Percentiles rank a stretch among this genome's conserved stretches.
These are phyloP conservation scores for Platorchestia sp. DNA, from an alignment of 1,140 invertebrate genomes.

Conservation along the genomic window DNA sequence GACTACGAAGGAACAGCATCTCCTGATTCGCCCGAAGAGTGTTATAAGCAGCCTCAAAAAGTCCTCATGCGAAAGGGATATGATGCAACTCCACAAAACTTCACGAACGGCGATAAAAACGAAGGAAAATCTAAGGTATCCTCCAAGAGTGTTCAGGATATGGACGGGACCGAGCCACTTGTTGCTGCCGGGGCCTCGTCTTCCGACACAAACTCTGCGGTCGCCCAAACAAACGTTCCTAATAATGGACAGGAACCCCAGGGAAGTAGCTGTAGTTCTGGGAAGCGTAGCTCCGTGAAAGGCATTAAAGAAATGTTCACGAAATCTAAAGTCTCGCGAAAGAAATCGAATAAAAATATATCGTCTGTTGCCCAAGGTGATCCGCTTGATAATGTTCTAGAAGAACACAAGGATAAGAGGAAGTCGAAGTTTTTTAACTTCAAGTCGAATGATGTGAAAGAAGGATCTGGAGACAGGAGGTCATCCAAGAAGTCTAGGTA, in stretches of 20 bases:
- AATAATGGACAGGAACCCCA: neutral
- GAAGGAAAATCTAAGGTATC: neutral
- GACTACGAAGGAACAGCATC: neutral
- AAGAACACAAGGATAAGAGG: neutral
- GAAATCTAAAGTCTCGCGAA: constrained; percentile 5
- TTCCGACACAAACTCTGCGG: neutral
- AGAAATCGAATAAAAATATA: neutral
- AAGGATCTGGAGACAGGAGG: neutral
- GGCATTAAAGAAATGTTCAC: constrained; percentile 44
- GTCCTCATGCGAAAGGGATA: neutral
- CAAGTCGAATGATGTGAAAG: neutral
- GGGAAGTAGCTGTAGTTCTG: neutral
- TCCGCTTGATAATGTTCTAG: neutral
- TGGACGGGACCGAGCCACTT: neutral
- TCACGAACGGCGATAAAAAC: neutral
- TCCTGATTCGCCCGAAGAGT: neutral
- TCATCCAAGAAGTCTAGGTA: neutral
- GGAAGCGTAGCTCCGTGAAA: constrained; percentile 26
- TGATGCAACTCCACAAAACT: neutral
- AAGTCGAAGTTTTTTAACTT: neutral
- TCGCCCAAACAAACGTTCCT: neutral
- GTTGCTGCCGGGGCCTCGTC: neutral
- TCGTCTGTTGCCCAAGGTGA: neutral
- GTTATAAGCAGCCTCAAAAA: neutral
- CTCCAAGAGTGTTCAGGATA: neutral